Evolutionary conservation across 2,797 vertebrate genomes (phyloP).

Genomic region (Synanceia verrucosa): DNA sequence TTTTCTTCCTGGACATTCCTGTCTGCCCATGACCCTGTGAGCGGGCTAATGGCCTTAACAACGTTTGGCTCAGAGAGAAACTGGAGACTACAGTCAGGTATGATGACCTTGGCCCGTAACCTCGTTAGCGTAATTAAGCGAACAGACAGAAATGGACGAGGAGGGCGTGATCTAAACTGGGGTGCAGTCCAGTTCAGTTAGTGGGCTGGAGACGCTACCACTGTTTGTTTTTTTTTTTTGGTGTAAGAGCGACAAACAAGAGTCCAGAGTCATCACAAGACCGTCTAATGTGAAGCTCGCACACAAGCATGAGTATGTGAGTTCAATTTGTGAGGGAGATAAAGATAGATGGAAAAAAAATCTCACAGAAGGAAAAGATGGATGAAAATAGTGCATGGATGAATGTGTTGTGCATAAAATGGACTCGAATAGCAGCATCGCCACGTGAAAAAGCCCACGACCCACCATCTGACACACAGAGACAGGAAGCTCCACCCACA

Average conservation of each 20-base stretch:
- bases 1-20: slow-evolving; percentile 49
- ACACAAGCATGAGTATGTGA: slow-evolving; percentile 58
- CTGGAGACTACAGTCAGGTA: slow-evolving; percentile 39
- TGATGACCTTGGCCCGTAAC: slow-evolving; percentile 68
- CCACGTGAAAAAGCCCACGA: slow-evolving; percentile 22
- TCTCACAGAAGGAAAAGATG: slow-evolving; percentile 44
- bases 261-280: slow-evolving; percentile 68
- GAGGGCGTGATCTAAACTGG: slow-evolving; percentile 39
- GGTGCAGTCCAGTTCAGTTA: slow-evolving; percentile 17
- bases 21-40: slow-evolving; percentile 56
- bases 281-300: slow-evolving; percentile 40
- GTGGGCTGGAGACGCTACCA: slow-evolving; percentile 1
- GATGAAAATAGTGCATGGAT: too few relatives aligned
- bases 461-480: slow-evolving; percentile 47
- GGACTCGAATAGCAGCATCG: slow-evolving; percentile 40
- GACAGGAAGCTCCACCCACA: slow-evolving; percentile 38
- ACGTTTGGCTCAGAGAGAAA: slow-evolving; percentile 54
- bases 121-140: slow-evolving; percentile 69
- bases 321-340: slow-evolving; percentile 29
- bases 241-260: slow-evolving; percentile 54
- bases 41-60: slow-evolving; percentile 70
- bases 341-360: slow-evolving; percentile 37
- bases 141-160: slow-evolving; percentile 48
- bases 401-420: slow-evolving; percentile 37
- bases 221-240: slow-evolving; percentile 18